Percentiles rank a stretch among this genome's conserved stretches.
phyloP scores from a whole-genome alignment of 2,888 invertebrate genomes.

The Heliothis peltigera region DNA sequence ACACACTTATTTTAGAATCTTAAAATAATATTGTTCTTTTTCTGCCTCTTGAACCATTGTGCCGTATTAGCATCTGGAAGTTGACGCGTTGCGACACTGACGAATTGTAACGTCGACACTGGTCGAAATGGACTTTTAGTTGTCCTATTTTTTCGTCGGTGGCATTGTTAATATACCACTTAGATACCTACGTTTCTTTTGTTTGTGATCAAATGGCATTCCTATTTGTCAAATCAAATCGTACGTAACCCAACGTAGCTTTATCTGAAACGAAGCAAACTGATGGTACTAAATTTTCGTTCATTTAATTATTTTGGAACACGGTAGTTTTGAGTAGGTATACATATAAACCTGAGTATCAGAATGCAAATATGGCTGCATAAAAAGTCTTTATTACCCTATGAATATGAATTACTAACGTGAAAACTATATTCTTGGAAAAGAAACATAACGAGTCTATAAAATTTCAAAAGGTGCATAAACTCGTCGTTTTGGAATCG shows the following conservation, averaged over 20 bases:
- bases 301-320: constrained; percentile 3
- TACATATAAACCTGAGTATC: constrained; percentile 11
- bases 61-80: constrained; percentile 57
- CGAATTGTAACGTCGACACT: constrained; percentile 55
- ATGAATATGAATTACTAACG: constrained; percentile 51
- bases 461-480: constrained; percentile 61
- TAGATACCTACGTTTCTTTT: constrained; percentile 1
- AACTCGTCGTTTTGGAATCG: constrained; percentile 62
- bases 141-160: constrained; percentile 30
- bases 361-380: constrained; percentile 20
- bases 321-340: not conserved
- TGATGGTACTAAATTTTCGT: not conserved
- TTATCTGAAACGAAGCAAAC: not conserved
- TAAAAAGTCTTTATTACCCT: constrained; percentile 25
- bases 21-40: constrained; percentile 71
- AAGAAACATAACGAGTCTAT: constrained; percentile 54
- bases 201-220: constrained; percentile 16
- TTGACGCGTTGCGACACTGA: constrained; percentile 61
- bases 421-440: constrained; percentile 56
- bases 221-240: not conserved
- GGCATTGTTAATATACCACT: constrained; percentile 4
- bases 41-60: constrained; percentile 52
- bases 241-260: no score
- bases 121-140: constrained; percentile 35
- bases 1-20: constrained; percentile 82